phyloP scores from a whole-genome alignment of 2,113 vertebrate species.

The Monarcha castaneiventris region DNA sequence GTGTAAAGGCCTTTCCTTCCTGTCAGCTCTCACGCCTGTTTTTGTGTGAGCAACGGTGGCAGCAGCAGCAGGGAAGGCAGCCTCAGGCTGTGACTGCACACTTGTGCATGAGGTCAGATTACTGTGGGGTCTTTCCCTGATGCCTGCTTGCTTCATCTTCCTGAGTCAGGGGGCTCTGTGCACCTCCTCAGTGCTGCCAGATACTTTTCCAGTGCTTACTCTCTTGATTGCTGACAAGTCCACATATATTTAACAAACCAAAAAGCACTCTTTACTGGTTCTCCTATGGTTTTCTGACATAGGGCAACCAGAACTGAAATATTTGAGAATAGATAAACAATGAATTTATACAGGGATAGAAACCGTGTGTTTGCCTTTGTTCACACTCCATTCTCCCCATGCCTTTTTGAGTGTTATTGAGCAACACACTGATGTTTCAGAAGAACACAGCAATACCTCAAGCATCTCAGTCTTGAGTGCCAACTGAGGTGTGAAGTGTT shows the following conservation, averaged over 20 bases:
- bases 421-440: neutral
- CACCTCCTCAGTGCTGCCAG: neutral
- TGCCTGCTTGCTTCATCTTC: neutral
- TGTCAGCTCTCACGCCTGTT: accelerated
- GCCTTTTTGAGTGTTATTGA: neutral
- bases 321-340: neutral
- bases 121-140: neutral
- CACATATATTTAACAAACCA: neutral
- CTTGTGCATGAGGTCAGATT: accelerated
- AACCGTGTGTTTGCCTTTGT: neutral
- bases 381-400: neutral
- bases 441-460: neutral
- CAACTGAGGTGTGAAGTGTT: neutral
- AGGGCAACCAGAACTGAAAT: neutral
- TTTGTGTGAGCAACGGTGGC: neutral
- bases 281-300: neutral
- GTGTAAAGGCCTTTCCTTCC: neutral
- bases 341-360: neutral
- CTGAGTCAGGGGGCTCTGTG: neutral
- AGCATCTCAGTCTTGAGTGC: neutral
- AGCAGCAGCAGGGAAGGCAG: neutral
- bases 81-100: accelerated
- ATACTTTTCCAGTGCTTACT: neutral
- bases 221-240: neutral
- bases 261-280: neutral